Evolutionary conservation across 2,797 vertebrate genomes (phyloP).

Genomic region (Periparus ater): DNA sequence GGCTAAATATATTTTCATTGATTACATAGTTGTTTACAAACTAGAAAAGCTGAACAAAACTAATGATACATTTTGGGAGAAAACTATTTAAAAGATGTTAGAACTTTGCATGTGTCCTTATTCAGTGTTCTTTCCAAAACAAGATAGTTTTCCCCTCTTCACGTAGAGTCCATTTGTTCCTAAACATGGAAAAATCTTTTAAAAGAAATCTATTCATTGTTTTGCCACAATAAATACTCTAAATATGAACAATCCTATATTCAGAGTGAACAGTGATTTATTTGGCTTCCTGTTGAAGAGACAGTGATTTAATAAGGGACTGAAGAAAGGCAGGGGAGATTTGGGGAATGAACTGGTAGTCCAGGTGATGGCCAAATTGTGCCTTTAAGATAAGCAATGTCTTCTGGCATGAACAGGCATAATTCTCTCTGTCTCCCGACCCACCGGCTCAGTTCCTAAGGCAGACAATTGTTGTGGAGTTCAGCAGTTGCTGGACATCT

Average conservation of each 20-base stretch:
- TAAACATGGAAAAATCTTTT: constrained; percentile 66
- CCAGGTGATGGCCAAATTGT: neutral
- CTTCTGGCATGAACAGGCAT: neutral
- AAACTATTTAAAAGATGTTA: constrained; percentile 35
- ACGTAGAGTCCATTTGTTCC: constrained; percentile 36
- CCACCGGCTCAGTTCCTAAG: neutral
- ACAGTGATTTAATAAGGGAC: neutral
- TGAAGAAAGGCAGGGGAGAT: neutral
- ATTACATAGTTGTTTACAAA: constrained; percentile 57
- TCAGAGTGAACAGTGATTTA: neutral
- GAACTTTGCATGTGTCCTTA: constrained; percentile 55
- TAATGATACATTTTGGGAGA: constrained; percentile 39
- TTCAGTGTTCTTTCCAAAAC: constrained; percentile 47
- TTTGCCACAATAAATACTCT: constrained; percentile 63
- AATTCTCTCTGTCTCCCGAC: neutral
- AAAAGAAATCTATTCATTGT: constrained; percentile 59
- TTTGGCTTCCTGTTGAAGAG: constrained; percentile 13
- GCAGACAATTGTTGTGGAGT: neutral
- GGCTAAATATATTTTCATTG: constrained; percentile 64
- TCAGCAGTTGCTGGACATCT: neutral
- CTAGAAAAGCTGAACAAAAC: constrained; percentile 30
- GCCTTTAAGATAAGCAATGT: neutral
- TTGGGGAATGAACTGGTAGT: neutral
- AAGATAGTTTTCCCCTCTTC: constrained; percentile 22
- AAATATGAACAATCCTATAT: constrained; percentile 30